These are phyloP conservation scores for Pterocles orientalis DNA, from an alignment of 2,113 vertebrate species.

Conservation along the genomic window DNA sequence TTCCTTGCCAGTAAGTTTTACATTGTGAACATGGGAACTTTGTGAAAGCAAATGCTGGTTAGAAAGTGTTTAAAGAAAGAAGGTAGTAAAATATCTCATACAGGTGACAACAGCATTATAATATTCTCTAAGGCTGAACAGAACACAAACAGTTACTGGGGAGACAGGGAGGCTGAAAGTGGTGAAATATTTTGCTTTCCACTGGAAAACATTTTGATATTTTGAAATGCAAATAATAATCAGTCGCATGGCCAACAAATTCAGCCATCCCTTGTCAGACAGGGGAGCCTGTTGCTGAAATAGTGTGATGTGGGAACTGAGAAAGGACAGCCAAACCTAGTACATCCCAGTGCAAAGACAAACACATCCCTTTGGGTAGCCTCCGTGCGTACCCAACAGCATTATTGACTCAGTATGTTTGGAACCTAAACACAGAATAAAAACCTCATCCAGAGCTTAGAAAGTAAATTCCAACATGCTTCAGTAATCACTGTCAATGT, in stretches of 20 bases:
- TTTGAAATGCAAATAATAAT: not conserved
- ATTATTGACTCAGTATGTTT: not conserved
- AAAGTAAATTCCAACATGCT: slow-evolving; percentile 16
- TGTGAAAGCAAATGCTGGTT: slow-evolving; percentile 73
- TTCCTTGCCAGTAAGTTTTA: slow-evolving; percentile 58
- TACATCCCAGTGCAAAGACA: not conserved
- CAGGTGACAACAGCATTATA: slow-evolving; percentile 41
- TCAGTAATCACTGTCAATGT: slow-evolving; percentile 11
- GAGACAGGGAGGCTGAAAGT: not conserved
- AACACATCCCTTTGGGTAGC: not conserved
- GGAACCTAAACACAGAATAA: not conserved
- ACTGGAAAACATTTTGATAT: not conserved
- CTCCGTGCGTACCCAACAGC: not conserved
- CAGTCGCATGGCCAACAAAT: not conserved
- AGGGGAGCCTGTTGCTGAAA: not conserved
- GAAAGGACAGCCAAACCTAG: not conserved
- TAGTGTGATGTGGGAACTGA: not conserved
- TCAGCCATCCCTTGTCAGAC: not conserved
- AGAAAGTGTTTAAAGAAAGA: slow-evolving; percentile 70
- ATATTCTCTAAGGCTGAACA: slow-evolving; percentile 30
- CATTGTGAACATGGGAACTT: slow-evolving; percentile 52
- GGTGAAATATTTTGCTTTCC: not conserved
- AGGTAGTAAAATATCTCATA: slow-evolving; percentile 62
- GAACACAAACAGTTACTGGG: not conserved
- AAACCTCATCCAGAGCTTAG: not conserved